A percentile compares a stretch with the other conserved stretches of the same genome.
These are phyloP conservation scores for Lacanobia wlatinum DNA, from an alignment of 2,888 invertebrate species.

Conservation along the genomic window DNA sequence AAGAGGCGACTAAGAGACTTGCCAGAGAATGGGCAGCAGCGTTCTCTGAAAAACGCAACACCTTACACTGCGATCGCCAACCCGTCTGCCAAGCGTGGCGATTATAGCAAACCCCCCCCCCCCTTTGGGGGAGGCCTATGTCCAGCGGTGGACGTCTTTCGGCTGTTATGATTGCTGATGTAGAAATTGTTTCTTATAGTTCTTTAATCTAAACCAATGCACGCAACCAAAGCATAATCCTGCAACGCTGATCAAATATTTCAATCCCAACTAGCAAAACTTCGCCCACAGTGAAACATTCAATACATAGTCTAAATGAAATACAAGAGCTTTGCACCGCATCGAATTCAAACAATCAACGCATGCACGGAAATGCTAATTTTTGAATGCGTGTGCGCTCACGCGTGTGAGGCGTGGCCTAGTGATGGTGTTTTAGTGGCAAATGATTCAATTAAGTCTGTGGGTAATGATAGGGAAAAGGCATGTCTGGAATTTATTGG, in stretches of 20 bases:
- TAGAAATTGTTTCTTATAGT: neutral
- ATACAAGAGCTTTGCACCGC: constrained; percentile 58
- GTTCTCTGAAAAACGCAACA: too few relatives aligned
- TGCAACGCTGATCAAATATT: constrained; percentile 8
- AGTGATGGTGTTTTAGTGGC: constrained; percentile 54
- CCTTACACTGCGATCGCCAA: too few relatives aligned
- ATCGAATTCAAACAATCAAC: constrained; percentile 68
- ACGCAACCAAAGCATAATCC: neutral
- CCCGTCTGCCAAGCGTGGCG: too few relatives aligned
- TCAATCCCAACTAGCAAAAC: neutral
- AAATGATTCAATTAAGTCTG: constrained; percentile 52
- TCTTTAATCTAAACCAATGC: neutral
- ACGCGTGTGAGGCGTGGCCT: constrained; percentile 60
- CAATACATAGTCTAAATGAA: constrained; percentile 33
- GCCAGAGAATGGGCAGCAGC: too few relatives aligned
- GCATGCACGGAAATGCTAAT: constrained; percentile 77
- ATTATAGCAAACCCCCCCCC: too few relatives aligned
- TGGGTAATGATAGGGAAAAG: constrained; percentile 35
- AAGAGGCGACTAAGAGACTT: too few relatives aligned
- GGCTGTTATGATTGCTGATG: too few relatives aligned
- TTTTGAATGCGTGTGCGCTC: constrained; percentile 70
- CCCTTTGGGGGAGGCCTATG: too few relatives aligned
- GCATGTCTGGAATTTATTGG: neutral
- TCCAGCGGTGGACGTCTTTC: too few relatives aligned
- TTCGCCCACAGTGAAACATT: constrained; percentile 17